A percentile compares a stretch with the other conserved stretches of the same genome.
phyloP scores from a whole-genome alignment of 1,140 invertebrate genomes.

The Drosophila subobscura region DNA sequence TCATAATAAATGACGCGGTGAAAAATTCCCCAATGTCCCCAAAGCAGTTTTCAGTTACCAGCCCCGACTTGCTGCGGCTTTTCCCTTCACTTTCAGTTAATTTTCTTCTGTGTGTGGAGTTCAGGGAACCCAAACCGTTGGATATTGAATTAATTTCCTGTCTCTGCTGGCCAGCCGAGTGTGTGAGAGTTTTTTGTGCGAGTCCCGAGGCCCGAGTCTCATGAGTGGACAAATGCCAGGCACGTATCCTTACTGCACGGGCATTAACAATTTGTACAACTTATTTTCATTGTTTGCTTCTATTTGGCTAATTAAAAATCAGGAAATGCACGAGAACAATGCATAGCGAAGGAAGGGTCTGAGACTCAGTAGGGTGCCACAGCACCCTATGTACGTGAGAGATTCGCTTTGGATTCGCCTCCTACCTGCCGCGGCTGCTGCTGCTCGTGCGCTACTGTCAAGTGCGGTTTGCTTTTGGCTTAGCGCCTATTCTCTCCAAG shows the following conservation, averaged over 20 bases:
- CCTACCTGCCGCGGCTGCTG: constrained; percentile 28
- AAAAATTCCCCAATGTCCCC: constrained; percentile 8
- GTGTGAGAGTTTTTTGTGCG: constrained; percentile 13
- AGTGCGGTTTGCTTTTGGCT: constrained; percentile 59
- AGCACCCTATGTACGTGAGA: constrained; percentile 39
- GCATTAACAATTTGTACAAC: constrained; percentile 31
- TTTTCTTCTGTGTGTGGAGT: constrained; percentile 24
- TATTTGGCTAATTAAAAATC: constrained; percentile 71
- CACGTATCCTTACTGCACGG: constrained; percentile 27
- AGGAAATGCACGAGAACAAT: constrained; percentile 66
- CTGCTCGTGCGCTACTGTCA: constrained; percentile 43
- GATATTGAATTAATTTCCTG: constrained; percentile 66
- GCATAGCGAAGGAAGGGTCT: not conserved
- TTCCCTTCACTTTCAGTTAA: constrained; percentile 46
- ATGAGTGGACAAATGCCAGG: constrained; percentile 36
- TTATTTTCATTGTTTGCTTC: constrained; percentile 24
- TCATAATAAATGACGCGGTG: constrained; percentile 6
- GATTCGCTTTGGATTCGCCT: constrained; percentile 10
- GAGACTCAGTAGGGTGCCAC: constrained; percentile 4
- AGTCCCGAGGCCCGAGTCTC: not conserved
- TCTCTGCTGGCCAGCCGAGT: constrained; percentile 1
- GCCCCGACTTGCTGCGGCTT: constrained; percentile 15
- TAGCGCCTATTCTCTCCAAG: constrained; percentile 38
- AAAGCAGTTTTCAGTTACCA: constrained; percentile 10
- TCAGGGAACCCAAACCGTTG: constrained; percentile 38